Conservation (phyloP, 2,113 vertebrate species). For the Hypocryptadius cinnamomeus region DNA sequence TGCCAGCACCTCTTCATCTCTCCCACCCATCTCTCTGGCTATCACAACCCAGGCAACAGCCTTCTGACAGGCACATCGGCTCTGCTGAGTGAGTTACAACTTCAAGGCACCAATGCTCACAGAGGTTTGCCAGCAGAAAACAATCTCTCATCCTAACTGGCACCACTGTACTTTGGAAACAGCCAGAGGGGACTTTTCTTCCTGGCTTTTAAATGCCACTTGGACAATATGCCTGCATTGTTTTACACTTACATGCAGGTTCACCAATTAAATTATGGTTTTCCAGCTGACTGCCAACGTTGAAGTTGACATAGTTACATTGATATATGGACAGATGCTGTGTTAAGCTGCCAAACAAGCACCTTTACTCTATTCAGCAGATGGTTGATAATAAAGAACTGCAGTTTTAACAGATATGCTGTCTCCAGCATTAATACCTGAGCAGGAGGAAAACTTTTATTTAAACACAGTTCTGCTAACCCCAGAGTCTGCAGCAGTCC, state of each 20-base stretch:
- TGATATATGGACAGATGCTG: not conserved
- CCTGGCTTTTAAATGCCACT: not conserved
- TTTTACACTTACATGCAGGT: not conserved
- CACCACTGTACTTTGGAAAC: not conserved
- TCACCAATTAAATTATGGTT: not conserved
- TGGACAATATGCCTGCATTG: not conserved
- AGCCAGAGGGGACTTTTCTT: not conserved
- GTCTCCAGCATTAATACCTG: not conserved
- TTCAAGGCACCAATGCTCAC: not conserved
- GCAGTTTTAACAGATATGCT: not conserved
- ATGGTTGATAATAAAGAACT: not conserved
- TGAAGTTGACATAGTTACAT: not conserved
- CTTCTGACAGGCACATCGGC: not conserved
- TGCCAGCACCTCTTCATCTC: not conserved
- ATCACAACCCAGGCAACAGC: not conserved
- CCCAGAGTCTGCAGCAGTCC: not conserved
- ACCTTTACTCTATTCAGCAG: not conserved
- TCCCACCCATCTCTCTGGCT: not conserved
- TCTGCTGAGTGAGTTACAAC: not conserved
- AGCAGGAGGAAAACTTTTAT: not conserved
- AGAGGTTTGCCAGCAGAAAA: not conserved
- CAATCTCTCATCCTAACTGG: not conserved
- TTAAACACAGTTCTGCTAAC: not conserved
- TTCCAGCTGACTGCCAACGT: not conserved
- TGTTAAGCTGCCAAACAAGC: not conserved